Conservation (phyloP, 1,140 invertebrate species). For the Probaryconus sp. region DNA sequence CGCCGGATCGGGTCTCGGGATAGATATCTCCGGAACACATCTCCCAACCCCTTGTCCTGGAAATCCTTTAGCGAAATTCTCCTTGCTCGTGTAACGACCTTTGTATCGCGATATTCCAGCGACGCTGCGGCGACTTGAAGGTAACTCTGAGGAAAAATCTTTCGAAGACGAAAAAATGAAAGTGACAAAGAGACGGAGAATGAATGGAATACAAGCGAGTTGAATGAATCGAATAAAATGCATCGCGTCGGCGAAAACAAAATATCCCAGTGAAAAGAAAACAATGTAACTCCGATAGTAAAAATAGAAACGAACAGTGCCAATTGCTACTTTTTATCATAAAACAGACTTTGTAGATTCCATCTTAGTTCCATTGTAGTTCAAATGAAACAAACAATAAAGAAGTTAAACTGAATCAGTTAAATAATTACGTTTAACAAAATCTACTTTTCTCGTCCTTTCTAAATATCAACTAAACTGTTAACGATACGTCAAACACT, state of each 20-base stretch:
- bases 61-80: constrained; percentile 55
- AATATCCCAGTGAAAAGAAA: constrained; percentile 5
- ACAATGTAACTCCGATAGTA: constrained; percentile 32
- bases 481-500: too few relatives aligned
- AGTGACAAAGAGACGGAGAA: constrained; percentile 28
- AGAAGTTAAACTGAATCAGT: too few relatives aligned
- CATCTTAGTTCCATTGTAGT: too few relatives aligned
- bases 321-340: too few relatives aligned
- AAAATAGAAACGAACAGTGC: constrained; percentile 16
- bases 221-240: constrained; percentile 11
- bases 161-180: constrained; percentile 10
- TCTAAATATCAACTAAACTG: too few relatives aligned
- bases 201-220: not conserved
- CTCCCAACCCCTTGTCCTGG: constrained; percentile 38
- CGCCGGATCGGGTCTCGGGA: constrained; percentile 63
- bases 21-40: constrained; percentile 68
- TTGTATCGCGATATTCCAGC: constrained; percentile 60
- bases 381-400: too few relatives aligned
- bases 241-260: constrained; percentile 7
- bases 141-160: constrained; percentile 20
- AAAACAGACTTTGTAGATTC: too few relatives aligned
- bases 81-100: constrained; percentile 57
- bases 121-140: constrained; percentile 26
- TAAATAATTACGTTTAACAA: too few relatives aligned
- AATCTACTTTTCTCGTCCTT: too few relatives aligned